Percentiles rank a stretch among this genome's conserved stretches.
phyloP scores from a whole-genome alignment of 2,797 vertebrate species.

The Parotocinclus haroldoi region DNA sequence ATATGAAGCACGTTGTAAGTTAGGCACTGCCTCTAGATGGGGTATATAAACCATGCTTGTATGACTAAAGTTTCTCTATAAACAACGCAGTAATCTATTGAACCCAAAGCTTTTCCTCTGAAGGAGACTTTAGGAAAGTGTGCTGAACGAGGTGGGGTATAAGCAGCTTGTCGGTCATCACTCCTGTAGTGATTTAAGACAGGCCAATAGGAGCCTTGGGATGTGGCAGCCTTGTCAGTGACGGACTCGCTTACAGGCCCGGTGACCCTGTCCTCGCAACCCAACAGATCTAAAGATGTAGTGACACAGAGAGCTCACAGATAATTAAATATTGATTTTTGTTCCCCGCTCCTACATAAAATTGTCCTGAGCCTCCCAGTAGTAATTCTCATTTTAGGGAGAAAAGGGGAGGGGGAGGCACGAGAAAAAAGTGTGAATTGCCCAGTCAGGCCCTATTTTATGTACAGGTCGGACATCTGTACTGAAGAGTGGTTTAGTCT shows the following conservation, averaged over 20 bases:
- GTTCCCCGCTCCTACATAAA: constrained; percentile 87
- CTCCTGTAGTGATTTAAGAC: constrained; percentile 49
- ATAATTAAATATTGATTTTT: constrained; percentile 94
- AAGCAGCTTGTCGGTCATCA: constrained; percentile 45
- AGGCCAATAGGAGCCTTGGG: constrained; percentile 49
- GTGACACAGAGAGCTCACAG: constrained; percentile 84
- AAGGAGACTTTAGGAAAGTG: constrained; percentile 37
- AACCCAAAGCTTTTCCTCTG: constrained; percentile 26
- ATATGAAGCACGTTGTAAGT: background rate
- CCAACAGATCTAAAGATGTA: constrained; percentile 81
- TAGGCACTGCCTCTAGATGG: constrained; percentile 42
- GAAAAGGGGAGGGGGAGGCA: constrained; percentile 33
- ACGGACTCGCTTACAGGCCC: constrained; percentile 75
- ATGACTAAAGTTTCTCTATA: constrained; percentile 9
- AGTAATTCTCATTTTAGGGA: constrained; percentile 80
- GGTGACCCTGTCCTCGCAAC: constrained; percentile 65
- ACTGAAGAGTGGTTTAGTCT: constrained; percentile 32
- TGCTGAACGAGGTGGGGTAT: constrained; percentile 22
- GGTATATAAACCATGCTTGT: constrained; percentile 38
- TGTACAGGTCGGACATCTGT: constrained; percentile 49
- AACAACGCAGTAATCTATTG: constrained; percentile 22
- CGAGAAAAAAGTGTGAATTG: constrained; percentile 47
- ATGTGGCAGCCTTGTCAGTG: constrained; percentile 64
- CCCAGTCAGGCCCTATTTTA: constrained; percentile 49
- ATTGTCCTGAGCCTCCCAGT: constrained; percentile 85